Conservation (phyloP, 2,797 vertebrate species). For the Xiphophorus birchmanni region DNA sequence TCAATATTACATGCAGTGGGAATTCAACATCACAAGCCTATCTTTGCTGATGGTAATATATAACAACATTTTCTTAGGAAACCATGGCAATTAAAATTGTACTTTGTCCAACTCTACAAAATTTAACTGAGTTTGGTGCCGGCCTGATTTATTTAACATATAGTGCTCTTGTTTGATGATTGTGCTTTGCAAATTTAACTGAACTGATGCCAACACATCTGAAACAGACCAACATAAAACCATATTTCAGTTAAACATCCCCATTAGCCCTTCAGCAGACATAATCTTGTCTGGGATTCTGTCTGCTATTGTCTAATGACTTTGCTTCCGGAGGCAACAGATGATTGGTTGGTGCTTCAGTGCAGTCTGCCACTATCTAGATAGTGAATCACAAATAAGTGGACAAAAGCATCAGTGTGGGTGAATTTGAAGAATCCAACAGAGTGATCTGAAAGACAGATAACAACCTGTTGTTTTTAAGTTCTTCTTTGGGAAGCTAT, state of each 20-base stretch:
- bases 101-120: background rate
- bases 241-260: background rate
- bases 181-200: background rate
- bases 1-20: background rate
- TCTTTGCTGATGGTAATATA: background rate
- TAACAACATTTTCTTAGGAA: background rate
- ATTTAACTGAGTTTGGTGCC: no score
- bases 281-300: background rate
- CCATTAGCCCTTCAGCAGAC: background rate
- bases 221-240: background rate
- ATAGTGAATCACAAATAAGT: background rate
- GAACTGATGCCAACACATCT: background rate
- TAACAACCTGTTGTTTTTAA: background rate
- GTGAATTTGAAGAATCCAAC: background rate
- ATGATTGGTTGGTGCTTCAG: background rate
- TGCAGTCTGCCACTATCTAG: background rate
- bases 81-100: background rate
- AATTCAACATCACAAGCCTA: background rate
- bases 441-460: background rate
- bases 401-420: background rate
- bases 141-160: background rate
- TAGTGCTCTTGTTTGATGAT: background rate
- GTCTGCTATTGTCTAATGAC: background rate
- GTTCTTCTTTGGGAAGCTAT: background rate
- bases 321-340: background rate